A percentile compares a stretch with the other conserved stretches of the same genome.
Conservation (phyloP, 1,140 invertebrate genomes). For the Drosophila trapezifrons region DNA sequence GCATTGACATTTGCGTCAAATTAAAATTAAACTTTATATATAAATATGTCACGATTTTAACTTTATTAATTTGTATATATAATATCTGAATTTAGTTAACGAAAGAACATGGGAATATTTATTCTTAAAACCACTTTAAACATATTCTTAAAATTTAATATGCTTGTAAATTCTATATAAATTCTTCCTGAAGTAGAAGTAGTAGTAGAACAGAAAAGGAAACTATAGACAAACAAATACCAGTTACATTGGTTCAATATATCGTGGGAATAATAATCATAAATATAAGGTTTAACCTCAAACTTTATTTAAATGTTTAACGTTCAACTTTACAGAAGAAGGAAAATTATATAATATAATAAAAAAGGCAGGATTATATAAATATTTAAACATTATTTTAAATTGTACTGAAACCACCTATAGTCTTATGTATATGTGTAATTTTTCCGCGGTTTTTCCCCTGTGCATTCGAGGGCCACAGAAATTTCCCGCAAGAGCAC, state of each 20-base stretch:
- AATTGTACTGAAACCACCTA: too few species aligned
- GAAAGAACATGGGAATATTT: neutral
- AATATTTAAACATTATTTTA: too few species aligned
- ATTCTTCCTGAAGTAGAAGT: too few species aligned
- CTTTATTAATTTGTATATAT: neutral
- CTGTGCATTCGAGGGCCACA: constrained; percentile 11
- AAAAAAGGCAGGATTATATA: too few species aligned
- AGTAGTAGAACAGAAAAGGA: too few species aligned
- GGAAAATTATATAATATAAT: too few species aligned
- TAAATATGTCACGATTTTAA: neutral
- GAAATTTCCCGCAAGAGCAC: constrained; percentile 12
- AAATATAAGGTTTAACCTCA: too few species aligned
- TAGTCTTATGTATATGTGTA: too few species aligned
- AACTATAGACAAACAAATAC: neutral
- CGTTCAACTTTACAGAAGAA: neutral
- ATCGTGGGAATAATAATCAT: too few species aligned
- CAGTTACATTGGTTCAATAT: too few species aligned
- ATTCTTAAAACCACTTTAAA: neutral
- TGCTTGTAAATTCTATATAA: neutral
- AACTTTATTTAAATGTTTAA: too few species aligned
- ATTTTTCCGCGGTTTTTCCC: neutral
- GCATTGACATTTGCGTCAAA: neutral
- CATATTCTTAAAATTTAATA: too few species aligned
- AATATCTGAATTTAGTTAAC: neutral
- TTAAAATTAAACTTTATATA: neutral